Base-by-base conservation (phyloP, 2,888 invertebrate species). In the Eupithecia exiguata region DNA sequence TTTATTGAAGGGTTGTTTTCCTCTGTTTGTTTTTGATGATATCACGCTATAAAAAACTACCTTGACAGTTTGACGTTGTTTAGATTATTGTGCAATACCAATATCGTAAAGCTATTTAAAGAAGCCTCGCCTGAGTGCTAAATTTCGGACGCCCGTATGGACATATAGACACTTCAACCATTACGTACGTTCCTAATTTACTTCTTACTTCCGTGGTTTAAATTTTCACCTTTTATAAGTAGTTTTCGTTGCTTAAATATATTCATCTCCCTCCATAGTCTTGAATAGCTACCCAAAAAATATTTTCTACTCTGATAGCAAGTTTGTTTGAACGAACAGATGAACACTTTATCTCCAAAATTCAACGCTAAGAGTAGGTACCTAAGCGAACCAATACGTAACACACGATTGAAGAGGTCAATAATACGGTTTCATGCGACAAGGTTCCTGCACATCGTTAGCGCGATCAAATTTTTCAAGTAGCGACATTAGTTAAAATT, bases 1-100 rank as follows among this genome's bases (percentile, higher is more conserved):
- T 76, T 76, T 74, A 70, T 77, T 58, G 68, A 70, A 74, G 67
- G 77, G 74, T 68, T 71, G 72, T 70, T 46, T 70, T 61, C 30
- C 46, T 46, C 58, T 58, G 65, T 58, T 66, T 25, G 58, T 58
- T 67, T 67, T 40, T 40, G 65, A 46, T 67, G 43, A 67, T 30
- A 30, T 30, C 71, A 71, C 71, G 71, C 53, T n/a, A 71, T 71
- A 66, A 66, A 66, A 38, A 21, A 10, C 4, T 35, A 5, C 16
- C 21, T 62, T 70, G 18, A 6, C 38, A 66, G n/a, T 40, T 65
- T 65, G 38, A 65, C 35, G 30, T 40, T 10, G 18, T n/a, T 35
- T 63, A 35, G 65, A 21, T 36, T 38, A 65, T 18, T 66, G 40
- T 12, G 38, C 40, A 40, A 38, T 35, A 65, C 35, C 58, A 14